These are phyloP conservation scores for Drosophila sucinea DNA, from an alignment of 1,140 invertebrate species.

Conservation along the genomic window DNA sequence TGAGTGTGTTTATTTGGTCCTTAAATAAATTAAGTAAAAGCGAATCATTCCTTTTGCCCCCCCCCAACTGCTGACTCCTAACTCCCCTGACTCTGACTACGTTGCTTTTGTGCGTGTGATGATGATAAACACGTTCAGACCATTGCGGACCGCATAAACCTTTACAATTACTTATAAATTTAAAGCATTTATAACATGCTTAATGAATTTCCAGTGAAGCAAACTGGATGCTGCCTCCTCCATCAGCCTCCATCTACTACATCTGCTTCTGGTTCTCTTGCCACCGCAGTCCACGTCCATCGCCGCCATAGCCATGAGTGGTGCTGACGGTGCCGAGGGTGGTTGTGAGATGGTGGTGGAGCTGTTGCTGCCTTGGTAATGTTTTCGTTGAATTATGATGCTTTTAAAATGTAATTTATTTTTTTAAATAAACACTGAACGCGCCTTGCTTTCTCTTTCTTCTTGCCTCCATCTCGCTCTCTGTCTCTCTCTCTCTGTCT, in stretches of 20 bases:
- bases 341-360: conserved; percentile 1
- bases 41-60: neutral
- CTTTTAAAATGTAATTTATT: conserved; percentile 80
- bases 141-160: conserved; percentile 73
- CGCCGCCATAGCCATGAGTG: neutral
- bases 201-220: conserved; percentile 72
- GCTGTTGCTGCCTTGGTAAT: conserved; percentile 51
- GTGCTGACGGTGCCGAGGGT: conserved; percentile 29
- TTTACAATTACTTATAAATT: conserved; percentile 80
- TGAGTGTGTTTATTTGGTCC: conserved; percentile 54
- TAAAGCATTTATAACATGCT: conserved; percentile 77
- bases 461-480: conserved; percentile 8
- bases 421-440: conserved; percentile 75
- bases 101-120: conserved; percentile 27
- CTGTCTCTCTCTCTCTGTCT: conserved; percentile 13
- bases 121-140: conserved; percentile 74
- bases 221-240: conserved; percentile 27
- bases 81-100: conserved; percentile 29
- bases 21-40: conserved; percentile 69
- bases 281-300: conserved; percentile 7
- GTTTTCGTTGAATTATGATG: conserved; percentile 81
- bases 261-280: conserved; percentile 13
- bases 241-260: neutral
- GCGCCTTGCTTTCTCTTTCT: conserved; percentile 39
- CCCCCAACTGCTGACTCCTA: conserved; percentile 6